These are phyloP conservation scores for Tetragonula clypearis DNA, from an alignment of 1,140 invertebrate species.

Conservation along the genomic window DNA sequence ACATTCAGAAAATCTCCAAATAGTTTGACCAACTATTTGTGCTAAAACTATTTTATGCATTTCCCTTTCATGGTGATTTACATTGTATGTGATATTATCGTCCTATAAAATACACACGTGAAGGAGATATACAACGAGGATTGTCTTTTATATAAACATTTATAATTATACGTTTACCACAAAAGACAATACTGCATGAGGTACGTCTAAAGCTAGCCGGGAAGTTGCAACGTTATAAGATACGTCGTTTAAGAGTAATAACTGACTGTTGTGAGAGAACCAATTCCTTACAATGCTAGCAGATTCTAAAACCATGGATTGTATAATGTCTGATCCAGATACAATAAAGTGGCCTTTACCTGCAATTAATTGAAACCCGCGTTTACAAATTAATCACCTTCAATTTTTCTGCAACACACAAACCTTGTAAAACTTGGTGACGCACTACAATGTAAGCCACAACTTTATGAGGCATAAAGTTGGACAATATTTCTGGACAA, in stretches of 20 bases:
- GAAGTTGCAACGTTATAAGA: slow-evolving; percentile 51
- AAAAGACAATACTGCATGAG: slow-evolving; percentile 75
- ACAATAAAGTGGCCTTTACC: slow-evolving; percentile 68
- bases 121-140: background rate
- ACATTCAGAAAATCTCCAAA: slow-evolving; percentile 78
- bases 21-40: slow-evolving; percentile 70
- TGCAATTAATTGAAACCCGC: slow-evolving; percentile 43
- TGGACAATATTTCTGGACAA: slow-evolving; percentile 68
- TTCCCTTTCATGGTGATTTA: slow-evolving; percentile 42
- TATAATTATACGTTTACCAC: slow-evolving; percentile 55
- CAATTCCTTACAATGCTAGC: slow-evolving; percentile 46
- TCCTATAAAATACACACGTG: slow-evolving; percentile 28
- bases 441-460: slow-evolving; percentile 74
- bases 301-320: slow-evolving; percentile 69
- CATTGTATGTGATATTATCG: slow-evolving; percentile 8
- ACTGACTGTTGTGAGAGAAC: slow-evolving; percentile 36
- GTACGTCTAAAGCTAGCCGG: slow-evolving; percentile 70
- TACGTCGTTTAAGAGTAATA: slow-evolving; percentile 49
- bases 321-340: slow-evolving; percentile 76
- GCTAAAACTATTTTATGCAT: slow-evolving; percentile 65
- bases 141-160: background rate
- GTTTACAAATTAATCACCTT: background rate
- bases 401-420: slow-evolving; percentile 36
- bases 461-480: slow-evolving; percentile 68
- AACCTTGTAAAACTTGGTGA: slow-evolving; percentile 70